phyloP scores from a whole-genome alignment of 1,140 invertebrate genomes.

The Rhyzopertha dominica region DNA sequence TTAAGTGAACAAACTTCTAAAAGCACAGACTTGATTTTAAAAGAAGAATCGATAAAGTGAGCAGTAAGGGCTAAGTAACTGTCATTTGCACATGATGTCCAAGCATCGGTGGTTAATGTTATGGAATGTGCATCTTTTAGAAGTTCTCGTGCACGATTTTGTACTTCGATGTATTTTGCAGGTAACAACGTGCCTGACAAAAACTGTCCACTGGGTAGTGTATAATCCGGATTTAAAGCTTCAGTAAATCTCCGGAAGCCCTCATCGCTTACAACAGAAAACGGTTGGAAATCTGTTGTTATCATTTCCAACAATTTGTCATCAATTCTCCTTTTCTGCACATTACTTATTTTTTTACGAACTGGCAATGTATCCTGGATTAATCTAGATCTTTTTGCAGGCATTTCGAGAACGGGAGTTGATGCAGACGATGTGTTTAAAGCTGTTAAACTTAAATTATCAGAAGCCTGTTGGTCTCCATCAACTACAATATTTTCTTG shows the following conservation, averaged over 20 bases:
- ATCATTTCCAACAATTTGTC: too few relatives aligned
- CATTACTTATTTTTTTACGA: too few relatives aligned
- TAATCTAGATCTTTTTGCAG: too few relatives aligned
- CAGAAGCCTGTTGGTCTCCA: too few relatives aligned
- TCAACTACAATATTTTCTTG: too few relatives aligned
- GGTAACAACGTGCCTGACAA: conserved; percentile 11
- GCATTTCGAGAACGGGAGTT: too few relatives aligned
- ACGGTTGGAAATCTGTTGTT: conserved; percentile 33
- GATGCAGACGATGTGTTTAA: too few relatives aligned
- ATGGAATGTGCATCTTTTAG: conserved; percentile 3
- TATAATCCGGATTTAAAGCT: conserved; percentile 27
- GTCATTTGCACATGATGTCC: conserved; percentile 20
- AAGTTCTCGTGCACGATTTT: background rate
- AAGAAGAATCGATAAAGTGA: conserved; percentile 20
- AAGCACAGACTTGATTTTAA: conserved; percentile 15
- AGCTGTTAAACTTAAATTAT: too few relatives aligned
- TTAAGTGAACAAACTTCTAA: too few relatives aligned
- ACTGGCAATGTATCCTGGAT: too few relatives aligned
- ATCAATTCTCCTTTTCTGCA: too few relatives aligned
- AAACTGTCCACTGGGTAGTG: conserved; percentile 24
- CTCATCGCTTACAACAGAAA: conserved; percentile 30
- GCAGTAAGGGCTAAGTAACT: conserved; percentile 21
- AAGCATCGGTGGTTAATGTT: conserved; percentile 18
- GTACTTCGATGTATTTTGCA: conserved; percentile 1
- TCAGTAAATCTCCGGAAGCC: conserved; percentile 23